phyloP scores from a whole-genome alignment of 1,140 invertebrate genomes.

The Trichoplusia ni region DNA sequence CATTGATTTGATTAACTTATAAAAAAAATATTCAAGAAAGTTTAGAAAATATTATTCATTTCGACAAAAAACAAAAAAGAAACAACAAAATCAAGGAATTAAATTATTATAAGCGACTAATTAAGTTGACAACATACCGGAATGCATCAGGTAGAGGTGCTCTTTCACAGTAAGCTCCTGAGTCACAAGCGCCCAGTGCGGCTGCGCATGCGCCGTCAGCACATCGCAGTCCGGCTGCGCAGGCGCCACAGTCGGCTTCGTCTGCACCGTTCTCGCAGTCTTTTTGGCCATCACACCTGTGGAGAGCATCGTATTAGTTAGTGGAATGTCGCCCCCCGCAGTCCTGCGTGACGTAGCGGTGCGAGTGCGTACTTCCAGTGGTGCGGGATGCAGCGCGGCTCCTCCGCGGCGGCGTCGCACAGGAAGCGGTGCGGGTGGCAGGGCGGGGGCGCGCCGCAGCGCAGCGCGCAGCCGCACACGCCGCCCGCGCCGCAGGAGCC shows the following conservation, averaged over 20 bases:
- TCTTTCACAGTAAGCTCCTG: conserved; percentile 86
- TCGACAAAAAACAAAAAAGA: no score
- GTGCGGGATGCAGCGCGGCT: conserved; percentile 88
- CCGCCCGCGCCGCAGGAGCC: conserved; percentile 73
- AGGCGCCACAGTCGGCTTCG: conserved; percentile 89
- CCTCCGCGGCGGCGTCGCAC: conserved; percentile 81
- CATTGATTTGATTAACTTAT: no score
- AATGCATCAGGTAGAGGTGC: conserved; percentile 85
- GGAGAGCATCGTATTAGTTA: not conserved
- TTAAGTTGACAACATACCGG: conserved; percentile 74
- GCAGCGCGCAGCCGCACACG: conserved; percentile 91
- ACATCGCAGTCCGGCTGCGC: conserved; percentile 86
- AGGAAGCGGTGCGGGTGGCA: conserved; percentile 91
- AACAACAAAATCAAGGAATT: no score
- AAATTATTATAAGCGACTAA: no score
- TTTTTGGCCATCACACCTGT: conserved; percentile 88
- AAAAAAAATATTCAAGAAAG: no score
- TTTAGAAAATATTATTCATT: no score
- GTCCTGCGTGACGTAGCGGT: not conserved
- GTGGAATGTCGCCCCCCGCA: not conserved
- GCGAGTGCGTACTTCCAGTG: conserved; percentile 84
- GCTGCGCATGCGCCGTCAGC: conserved; percentile 89
- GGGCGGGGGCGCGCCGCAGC: conserved; percentile 84
- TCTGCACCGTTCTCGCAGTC: conserved; percentile 94
- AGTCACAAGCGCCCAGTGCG: conserved; percentile 68